Percentiles rank a stretch among this genome's conserved stretches.
These are phyloP conservation scores for Nemotelus nigrinus DNA, from an alignment of 2,888 invertebrate species.

Conservation along the genomic window DNA sequence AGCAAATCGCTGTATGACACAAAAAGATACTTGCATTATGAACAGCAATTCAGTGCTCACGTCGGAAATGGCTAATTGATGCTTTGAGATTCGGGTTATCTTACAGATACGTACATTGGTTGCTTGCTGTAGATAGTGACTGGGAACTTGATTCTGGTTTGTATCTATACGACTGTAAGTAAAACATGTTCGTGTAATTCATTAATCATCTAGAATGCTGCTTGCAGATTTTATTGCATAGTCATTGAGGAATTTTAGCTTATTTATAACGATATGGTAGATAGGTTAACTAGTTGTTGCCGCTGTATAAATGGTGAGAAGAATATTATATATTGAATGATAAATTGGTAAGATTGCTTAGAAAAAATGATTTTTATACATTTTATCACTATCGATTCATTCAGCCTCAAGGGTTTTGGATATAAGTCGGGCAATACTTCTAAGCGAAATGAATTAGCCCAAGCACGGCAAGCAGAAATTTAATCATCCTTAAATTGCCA, in stretches of 20 bases:
- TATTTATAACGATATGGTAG: slow-evolving; percentile 2
- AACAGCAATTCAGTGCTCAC: slow-evolving; percentile 13
- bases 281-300: no score
- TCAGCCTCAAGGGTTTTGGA: no score
- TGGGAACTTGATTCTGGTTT: not conserved
- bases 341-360: no score
- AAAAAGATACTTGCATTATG: slow-evolving; percentile 16
- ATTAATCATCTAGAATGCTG: slow-evolving; percentile 21
- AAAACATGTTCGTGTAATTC: slow-evolving; percentile 35
- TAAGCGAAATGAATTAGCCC: no score
- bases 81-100: slow-evolving; percentile 19
- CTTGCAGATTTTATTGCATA: slow-evolving; percentile 39
- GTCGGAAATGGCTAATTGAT: slow-evolving; percentile 40
- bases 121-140: not conserved
- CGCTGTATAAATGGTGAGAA: no score
- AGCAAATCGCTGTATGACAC: no score
- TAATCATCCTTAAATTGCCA: no score
- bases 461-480: no score
- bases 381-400: no score
- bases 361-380: no score
- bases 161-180: slow-evolving; percentile 14
- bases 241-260: slow-evolving; percentile 37
- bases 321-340: no score
- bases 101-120: not conserved
- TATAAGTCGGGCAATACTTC: no score